Conservation (phyloP, 2,113 vertebrate genomes). For the Strix uralensis region DNA sequence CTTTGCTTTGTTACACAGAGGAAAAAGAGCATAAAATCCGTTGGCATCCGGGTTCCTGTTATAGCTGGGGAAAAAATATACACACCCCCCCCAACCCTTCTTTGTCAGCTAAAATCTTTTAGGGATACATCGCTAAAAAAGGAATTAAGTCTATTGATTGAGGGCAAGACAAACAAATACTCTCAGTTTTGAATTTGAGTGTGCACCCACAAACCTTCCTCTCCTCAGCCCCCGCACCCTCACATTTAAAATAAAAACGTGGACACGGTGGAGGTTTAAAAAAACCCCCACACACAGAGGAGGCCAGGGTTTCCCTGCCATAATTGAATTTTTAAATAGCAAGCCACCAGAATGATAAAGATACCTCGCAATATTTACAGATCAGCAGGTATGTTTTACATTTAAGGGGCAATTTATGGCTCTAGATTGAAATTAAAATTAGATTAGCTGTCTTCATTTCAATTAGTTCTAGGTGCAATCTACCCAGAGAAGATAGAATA, state of each 20-base stretch:
- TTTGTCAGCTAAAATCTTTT: conserved; percentile 66
- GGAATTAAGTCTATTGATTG: background rate
- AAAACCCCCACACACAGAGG: background rate
- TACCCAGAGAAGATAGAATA: background rate
- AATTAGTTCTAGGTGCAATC: conserved; percentile 43
- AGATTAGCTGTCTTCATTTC: conserved; percentile 57
- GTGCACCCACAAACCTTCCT: background rate
- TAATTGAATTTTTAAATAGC: conserved; percentile 52
- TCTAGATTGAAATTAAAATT: conserved; percentile 51
- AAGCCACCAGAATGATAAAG: conserved; percentile 23
- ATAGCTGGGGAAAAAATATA: conserved; percentile 59
- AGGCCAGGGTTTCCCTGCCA: conserved; percentile 20
- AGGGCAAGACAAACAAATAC: background rate
- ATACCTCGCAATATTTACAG: conserved; percentile 54
- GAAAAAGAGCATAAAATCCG: conserved; percentile 85
- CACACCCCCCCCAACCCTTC: background rate
- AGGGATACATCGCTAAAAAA: conserved; percentile 27
- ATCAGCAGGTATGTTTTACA: conserved; percentile 62
- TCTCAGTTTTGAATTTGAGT: background rate
- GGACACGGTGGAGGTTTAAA: background rate
- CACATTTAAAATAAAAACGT: background rate
- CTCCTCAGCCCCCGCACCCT: background rate
- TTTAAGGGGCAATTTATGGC: conserved; percentile 62
- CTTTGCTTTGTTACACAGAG: conserved; percentile 84
- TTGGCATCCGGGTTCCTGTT: conserved; percentile 81